Evolutionary conservation across 2,797 vertebrate species (phyloP).

Genomic region (Pogonophryne albipinna): DNA sequence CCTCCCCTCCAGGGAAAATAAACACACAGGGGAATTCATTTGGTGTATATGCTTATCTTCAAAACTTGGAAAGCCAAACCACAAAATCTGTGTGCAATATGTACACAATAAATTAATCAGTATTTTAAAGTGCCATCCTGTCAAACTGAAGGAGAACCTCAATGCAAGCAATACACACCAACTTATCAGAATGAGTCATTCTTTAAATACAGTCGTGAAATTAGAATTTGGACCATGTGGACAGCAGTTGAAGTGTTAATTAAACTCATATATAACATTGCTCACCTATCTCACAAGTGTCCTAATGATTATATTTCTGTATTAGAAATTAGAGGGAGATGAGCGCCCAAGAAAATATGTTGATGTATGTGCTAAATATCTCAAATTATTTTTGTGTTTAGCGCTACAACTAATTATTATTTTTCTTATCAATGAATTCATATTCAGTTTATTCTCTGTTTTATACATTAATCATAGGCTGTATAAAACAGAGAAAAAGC

Average conservation of each 20-base stretch:
- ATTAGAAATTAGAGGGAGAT: background rate
- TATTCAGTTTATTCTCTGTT: no score
- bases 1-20: slow-evolving; percentile 22
- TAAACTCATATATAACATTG: background rate
- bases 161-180: background rate
- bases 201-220: slow-evolving; percentile 6
- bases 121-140: slow-evolving; percentile 9
- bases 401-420: no score
- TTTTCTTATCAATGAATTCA: no score
- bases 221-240: background rate
- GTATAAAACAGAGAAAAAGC: no score
- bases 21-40: slow-evolving; percentile 13
- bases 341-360: background rate
- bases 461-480: no score
- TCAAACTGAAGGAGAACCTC: slow-evolving; percentile 25
- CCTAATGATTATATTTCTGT: slow-evolving; percentile 4
- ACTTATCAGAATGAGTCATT: slow-evolving; percentile 8
- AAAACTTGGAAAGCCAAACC: background rate
- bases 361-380: background rate
- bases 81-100: slow-evolving; percentile 15
- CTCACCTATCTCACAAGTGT: background rate
- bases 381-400: background rate
- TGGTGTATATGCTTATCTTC: slow-evolving; percentile 1
- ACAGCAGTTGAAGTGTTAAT: slow-evolving; percentile 1
- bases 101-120: slow-evolving; percentile 1